Percentiles rank a stretch among this genome's conserved stretches.
These are phyloP conservation scores for Aulostomus chinensis DNA, from an alignment of 2,797 vertebrate genomes.

Conservation along the genomic window DNA sequence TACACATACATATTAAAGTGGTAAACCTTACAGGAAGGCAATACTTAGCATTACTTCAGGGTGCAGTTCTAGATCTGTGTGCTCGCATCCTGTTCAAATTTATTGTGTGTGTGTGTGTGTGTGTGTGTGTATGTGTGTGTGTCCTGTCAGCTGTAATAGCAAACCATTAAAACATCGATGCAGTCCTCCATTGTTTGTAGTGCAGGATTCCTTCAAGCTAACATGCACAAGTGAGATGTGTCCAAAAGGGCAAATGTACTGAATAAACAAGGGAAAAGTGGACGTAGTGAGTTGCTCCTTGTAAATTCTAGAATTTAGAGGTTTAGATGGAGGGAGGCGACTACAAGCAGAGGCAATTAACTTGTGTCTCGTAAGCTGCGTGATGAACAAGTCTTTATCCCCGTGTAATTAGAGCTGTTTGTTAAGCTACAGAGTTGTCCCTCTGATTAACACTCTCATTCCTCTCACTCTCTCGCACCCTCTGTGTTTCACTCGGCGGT, in stretches of 20 bases:
- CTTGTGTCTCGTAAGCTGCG: conserved; percentile 76
- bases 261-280: conserved; percentile 8
- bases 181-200: not conserved
- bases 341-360: conserved; percentile 79
- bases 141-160: conserved; percentile 13
- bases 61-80: conserved; percentile 9
- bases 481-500: conserved; percentile 14
- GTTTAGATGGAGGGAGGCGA: conserved; percentile 56
- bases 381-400: conserved; percentile 81
- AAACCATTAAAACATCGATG: conserved; percentile 11
- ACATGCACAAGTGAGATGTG: not conserved
- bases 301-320: conserved; percentile 54
- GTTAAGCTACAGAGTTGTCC: conserved; percentile 73
- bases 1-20: conserved; percentile 27
- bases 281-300: conserved; percentile 21
- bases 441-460: conserved; percentile 67
- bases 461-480: conserved; percentile 31
- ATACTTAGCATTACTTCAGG: conserved; percentile 17
- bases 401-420: conserved; percentile 81
- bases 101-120: conserved; percentile 22
- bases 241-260: not conserved
- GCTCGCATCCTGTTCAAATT: conserved; percentile 8
- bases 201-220: not conserved
- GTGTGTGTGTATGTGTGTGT: conserved; percentile 26
- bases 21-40: conserved; percentile 38